Base-by-base conservation (phyloP, 2,797 vertebrate species). In the Australoheros facetus region DNA sequence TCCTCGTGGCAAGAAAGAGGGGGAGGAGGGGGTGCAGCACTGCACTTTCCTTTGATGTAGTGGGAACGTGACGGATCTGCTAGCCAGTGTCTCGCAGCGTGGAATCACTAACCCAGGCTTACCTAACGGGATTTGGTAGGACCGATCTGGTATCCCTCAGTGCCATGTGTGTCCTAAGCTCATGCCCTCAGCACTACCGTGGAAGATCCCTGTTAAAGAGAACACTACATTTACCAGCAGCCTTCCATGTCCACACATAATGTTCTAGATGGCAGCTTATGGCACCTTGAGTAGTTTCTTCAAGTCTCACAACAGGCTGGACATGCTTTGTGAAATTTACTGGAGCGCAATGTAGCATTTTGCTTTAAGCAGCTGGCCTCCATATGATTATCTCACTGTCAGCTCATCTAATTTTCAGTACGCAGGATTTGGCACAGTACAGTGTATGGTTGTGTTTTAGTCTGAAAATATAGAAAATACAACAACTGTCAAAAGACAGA, bases 51-150 rank as follows among this genome's bases (percentile, higher is more conserved):
- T 96, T 96, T 96, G 95, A 96, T 94, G 95, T 95, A 89, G 91
- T 83, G 89, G 89, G 92, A 93, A 95, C 92, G 94, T 96, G 95
- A 95, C 95, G 92, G 95, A 96, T 96, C 91, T 94, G 89, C 90
- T 91, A 87, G 93, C 92, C 91, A 88, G 87, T 92, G 91, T 95
- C 92, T 94, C 90, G 88, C 93, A 93, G 94, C 92, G 89, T 95
- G 94, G 95, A 96, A 96, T 95, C 93, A 93, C 94, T 95, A 96
- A 94, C 94, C 94, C 94, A 83, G 94, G 94, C 94, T 95, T 96
- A 95, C 94, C 94, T 95, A 96, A 96, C 91, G 90, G 94, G 95
- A 96, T 96, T 96, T 96, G 92, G 92, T 92, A 62, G 93, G 87
- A 90, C 90, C 74, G 88, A 90, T 93, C 91, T 82, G 91, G 87